Conservation (phyloP, 2,113 vertebrate species). For the Cercopithecus mona region DNA sequence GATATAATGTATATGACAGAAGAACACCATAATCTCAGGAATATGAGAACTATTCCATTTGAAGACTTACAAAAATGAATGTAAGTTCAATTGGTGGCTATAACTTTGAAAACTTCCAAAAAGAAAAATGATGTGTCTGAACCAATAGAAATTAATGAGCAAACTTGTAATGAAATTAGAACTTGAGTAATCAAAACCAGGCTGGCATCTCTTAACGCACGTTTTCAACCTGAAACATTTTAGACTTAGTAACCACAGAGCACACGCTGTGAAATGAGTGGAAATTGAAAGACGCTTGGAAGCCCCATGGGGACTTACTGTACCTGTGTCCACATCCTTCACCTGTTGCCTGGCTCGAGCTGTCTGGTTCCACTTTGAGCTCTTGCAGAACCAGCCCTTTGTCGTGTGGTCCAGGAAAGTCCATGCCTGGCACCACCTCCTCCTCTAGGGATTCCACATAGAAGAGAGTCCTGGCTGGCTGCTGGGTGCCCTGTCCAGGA, state of each 20-base stretch:
- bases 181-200: not conserved
- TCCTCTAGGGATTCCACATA: slow-evolving; percentile 86
- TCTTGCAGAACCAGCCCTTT: slow-evolving; percentile 79
- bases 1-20: not conserved
- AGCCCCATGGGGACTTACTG: not conserved
- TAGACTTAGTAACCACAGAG: not conserved
- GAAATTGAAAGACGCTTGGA: not conserved
- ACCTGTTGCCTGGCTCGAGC: slow-evolving; percentile 83
- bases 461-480: slow-evolving; percentile 82
- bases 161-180: slow-evolving; percentile 61
- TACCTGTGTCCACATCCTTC: slow-evolving; percentile 86
- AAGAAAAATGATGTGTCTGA: not conserved
- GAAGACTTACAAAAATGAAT: not conserved
- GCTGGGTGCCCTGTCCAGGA: slow-evolving; percentile 69
- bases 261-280: rapidly evolving
- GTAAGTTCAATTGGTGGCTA: not conserved
- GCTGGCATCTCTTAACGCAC: not conserved
- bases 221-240: not conserved
- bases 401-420: slow-evolving; percentile 79
- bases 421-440: slow-evolving; percentile 80
- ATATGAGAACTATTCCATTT: not conserved
- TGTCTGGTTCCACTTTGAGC: slow-evolving; percentile 76
- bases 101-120: not conserved
- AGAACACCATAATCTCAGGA: not conserved
- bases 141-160: slow-evolving; percentile 31